Evolutionary conservation across 2,113 vertebrate genomes (phyloP).

Genomic region (Sinocyclocheilus anophthalmus): DNA sequence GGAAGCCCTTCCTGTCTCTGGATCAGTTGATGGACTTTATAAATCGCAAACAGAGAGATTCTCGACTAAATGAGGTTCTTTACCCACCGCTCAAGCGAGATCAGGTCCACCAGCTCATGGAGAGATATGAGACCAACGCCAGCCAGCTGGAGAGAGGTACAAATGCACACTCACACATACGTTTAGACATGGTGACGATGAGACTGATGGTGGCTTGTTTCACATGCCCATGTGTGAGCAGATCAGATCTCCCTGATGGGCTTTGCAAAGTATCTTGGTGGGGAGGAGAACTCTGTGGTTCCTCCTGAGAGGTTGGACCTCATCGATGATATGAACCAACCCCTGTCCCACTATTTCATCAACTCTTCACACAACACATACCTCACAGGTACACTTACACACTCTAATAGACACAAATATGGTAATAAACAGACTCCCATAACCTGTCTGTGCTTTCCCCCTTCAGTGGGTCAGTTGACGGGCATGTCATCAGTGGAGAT

Average conservation of each 20-base stretch:
- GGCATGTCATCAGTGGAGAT: constrained; percentile 90
- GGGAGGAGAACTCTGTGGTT: constrained; percentile 84
- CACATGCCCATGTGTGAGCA: constrained; percentile 57
- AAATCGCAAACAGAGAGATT: constrained; percentile 85
- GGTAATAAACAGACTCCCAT: background rate
- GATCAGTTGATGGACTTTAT: constrained; percentile 88
- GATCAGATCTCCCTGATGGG: constrained; percentile 88
- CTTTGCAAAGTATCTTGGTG: constrained; percentile 83
- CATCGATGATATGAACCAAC: constrained; percentile 86
- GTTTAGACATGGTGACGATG: background rate
- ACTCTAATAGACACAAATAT: no score
- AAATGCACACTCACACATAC: background rate
- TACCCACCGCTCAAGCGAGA: constrained; percentile 84
- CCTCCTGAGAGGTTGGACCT: constrained; percentile 85
- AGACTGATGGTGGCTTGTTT: constrained; percentile 18
- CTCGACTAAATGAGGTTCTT: constrained; percentile 86
- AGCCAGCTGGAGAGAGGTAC: constrained; percentile 85
- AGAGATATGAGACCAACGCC: constrained; percentile 83
- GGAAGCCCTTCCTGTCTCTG: constrained; percentile 84
- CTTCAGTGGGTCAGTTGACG: constrained; percentile 85
- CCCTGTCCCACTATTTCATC: constrained; percentile 87
- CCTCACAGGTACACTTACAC: constrained; percentile 80
- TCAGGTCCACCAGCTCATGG: constrained; percentile 84
- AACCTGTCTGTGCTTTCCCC: background rate
- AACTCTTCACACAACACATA: constrained; percentile 68